Conservation (phyloP, 2,888 invertebrate species). For the Harmothoe impar region DNA sequence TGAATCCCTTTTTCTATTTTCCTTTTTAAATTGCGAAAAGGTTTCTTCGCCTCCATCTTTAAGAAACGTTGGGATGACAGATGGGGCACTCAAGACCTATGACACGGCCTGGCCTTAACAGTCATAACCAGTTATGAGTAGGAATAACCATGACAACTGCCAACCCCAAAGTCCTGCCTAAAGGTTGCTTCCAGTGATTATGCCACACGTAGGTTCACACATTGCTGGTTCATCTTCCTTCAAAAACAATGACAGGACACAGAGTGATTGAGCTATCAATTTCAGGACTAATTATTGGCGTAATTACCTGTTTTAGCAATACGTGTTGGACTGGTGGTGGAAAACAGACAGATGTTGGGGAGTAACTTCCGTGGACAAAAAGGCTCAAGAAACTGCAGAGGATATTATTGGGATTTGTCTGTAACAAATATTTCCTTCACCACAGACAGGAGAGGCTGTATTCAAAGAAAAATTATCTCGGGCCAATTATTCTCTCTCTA, state of each 20-base stretch:
- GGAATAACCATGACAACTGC: not conserved
- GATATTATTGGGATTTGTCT: too few relatives aligned
- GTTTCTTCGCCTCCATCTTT: not conserved
- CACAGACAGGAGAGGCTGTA: too few relatives aligned
- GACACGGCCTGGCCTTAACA: not conserved
- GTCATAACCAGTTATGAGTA: not conserved
- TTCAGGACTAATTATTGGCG: not conserved
- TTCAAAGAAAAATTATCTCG: too few relatives aligned
- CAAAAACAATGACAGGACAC: not conserved
- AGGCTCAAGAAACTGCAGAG: too few relatives aligned
- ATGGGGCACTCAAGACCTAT: constrained; percentile 7
- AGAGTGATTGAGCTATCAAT: constrained; percentile 36
- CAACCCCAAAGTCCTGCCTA: not conserved
- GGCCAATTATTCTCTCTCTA: too few relatives aligned
- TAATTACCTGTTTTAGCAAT: constrained; percentile 8
- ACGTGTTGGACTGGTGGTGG: not conserved
- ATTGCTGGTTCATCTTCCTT: not conserved
- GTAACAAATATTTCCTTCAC: too few relatives aligned
- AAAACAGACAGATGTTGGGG: not conserved
- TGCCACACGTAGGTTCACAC: not conserved
- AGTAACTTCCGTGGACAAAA: too few relatives aligned
- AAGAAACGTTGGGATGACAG: not conserved
- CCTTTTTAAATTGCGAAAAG: too few relatives aligned
- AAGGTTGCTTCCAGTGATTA: not conserved
- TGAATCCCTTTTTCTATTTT: too few relatives aligned